Percentiles rank a stretch among this genome's conserved stretches.
Evolutionary conservation across 2,797 vertebrate species (phyloP).

Genomic region (Halcyon badia): DNA sequence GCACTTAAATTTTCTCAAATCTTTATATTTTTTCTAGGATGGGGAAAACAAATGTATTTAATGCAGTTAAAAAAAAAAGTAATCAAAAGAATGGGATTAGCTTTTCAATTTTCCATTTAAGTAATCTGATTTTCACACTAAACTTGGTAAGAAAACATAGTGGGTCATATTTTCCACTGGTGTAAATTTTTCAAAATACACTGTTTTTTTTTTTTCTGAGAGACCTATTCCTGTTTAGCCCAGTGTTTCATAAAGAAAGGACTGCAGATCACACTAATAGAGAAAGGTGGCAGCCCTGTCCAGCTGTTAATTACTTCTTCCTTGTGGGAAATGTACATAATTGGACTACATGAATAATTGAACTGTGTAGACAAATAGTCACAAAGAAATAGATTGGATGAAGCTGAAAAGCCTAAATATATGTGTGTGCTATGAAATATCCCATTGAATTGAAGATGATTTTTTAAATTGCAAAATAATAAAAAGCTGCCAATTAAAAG

Average conservation of each 20-base stretch:
- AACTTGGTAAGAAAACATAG: not conserved
- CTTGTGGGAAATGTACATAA: not conserved
- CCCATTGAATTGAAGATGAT: not conserved
- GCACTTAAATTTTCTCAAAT: not conserved
- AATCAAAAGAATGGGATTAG: not conserved
- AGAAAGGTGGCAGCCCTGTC: not conserved
- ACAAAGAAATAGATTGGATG: not conserved
- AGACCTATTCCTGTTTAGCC: accelerated
- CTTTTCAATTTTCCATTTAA: not conserved
- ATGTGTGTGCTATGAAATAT: not conserved
- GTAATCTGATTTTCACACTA: not conserved
- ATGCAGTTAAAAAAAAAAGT: not conserved
- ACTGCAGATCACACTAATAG: too few relatives aligned
- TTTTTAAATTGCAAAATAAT: not conserved
- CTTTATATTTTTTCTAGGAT: not conserved
- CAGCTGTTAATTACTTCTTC: not conserved
- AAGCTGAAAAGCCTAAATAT: not conserved
- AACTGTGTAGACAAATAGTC: not conserved
- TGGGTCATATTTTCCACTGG: not conserved
- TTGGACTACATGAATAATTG: not conserved
- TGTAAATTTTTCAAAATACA: not conserved
- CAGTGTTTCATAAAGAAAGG: not conserved
- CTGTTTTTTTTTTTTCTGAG: not conserved
- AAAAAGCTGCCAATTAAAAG: not conserved
- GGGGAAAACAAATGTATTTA: not conserved